Conservation (phyloP, 2,797 vertebrate genomes). For the Phalanger gymnotis region DNA sequence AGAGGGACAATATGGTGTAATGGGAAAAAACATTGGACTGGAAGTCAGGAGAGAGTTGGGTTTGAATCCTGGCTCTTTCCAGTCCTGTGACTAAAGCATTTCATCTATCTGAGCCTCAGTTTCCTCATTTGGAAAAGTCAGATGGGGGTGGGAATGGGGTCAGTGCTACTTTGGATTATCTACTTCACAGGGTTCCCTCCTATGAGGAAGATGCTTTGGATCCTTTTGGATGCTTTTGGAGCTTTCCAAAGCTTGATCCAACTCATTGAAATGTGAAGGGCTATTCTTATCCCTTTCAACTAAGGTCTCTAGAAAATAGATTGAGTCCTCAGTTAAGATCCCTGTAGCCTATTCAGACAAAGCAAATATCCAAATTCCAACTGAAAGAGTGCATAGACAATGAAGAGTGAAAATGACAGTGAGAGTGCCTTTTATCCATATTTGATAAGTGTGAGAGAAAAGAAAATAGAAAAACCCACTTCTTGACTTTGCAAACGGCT, state of each 20-base stretch:
- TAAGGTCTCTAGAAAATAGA: conserved; percentile 41
- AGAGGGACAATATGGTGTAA: neutral
- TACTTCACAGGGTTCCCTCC: too few species aligned
- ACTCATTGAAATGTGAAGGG: too few species aligned
- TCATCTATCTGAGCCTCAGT: neutral
- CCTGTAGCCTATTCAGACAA: conserved; percentile 55
- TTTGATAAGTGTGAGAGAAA: conserved; percentile 64
- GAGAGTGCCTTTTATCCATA: conserved; percentile 67
- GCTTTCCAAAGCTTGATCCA: too few species aligned
- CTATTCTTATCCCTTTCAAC: neutral
- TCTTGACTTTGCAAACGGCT: conserved; percentile 56
- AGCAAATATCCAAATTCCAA: conserved; percentile 38
- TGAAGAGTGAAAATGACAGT: conserved; percentile 58
- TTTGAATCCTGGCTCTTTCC: neutral
- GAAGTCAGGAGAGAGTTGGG: neutral
- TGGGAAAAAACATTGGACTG: neutral
- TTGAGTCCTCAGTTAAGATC: conserved; percentile 60
- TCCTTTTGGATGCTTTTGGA: too few species aligned
- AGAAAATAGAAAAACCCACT: conserved; percentile 52
- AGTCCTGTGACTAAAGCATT: neutral
- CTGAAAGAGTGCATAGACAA: conserved; percentile 56
- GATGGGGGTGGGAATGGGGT: neutral
- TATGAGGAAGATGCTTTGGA: too few species aligned
- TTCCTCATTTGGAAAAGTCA: neutral
- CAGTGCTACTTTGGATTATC: too few species aligned